A percentile compares a stretch with the other conserved stretches of the same genome.
These are phyloP conservation scores for Sandelia bainsii DNA, from an alignment of 2,797 vertebrate species.

Conservation along the genomic window DNA sequence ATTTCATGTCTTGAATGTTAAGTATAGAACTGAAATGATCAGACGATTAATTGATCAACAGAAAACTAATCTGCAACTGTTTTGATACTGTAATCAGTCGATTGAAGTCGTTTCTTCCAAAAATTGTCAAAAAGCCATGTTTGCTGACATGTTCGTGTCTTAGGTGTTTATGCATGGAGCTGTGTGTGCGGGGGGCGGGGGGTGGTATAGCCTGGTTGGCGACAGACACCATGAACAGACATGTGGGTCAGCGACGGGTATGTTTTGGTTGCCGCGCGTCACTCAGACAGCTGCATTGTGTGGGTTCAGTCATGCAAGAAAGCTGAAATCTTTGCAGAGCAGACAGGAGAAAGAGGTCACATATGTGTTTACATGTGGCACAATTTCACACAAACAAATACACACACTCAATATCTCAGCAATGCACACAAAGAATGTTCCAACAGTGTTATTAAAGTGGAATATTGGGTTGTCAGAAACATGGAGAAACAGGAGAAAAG, in stretches of 20 bases:
- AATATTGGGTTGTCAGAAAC: conserved; percentile 40
- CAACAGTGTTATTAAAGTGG: conserved; percentile 25
- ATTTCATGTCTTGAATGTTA: background rate
- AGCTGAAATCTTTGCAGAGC: conserved; percentile 43
- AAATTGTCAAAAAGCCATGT: background rate
- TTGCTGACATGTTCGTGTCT: background rate
- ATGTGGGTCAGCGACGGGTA: conserved; percentile 60
- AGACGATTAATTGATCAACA: background rate
- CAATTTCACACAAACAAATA: conserved; percentile 18
- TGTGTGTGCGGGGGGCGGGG: conserved; percentile 25
- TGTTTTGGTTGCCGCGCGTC: conserved; percentile 49
- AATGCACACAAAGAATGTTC: conserved; percentile 8
- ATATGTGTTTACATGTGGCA: conserved; percentile 32
- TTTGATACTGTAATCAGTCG: background rate
- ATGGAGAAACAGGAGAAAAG: background rate
- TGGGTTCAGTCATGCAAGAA: conserved; percentile 65
- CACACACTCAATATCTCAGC: conserved; percentile 14
- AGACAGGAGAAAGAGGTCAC: conserved; percentile 58
- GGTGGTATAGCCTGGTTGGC: conserved; percentile 8
- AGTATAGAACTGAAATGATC: background rate
- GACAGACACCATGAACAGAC: conserved; percentile 62
- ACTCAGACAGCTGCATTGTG: conserved; percentile 56
- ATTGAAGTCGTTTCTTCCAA: background rate
- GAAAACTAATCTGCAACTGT: background rate
- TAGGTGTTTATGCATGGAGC: background rate